Evolutionary conservation across 2,797 vertebrate genomes (phyloP).

Genomic region (Pristis pectinata): DNA sequence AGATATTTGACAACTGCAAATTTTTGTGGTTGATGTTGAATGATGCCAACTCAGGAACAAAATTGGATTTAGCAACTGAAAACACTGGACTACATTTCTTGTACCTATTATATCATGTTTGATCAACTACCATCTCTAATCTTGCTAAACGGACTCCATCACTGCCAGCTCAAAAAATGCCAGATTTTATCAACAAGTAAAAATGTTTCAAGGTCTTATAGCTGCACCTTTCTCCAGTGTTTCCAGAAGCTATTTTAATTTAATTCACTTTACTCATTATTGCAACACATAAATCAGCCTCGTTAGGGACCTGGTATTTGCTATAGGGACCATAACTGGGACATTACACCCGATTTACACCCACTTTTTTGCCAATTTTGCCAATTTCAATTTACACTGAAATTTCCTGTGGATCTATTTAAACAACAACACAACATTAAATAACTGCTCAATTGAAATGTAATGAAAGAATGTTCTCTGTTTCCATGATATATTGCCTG

Average conservation of each 20-base stretch:
- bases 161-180: not conserved
- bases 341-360: constrained; percentile 9
- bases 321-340: not conserved
- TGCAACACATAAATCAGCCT: constrained; percentile 5
- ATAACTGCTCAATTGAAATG: not conserved
- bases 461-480: not conserved
- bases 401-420: constrained; percentile 18
- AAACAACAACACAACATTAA: not conserved
- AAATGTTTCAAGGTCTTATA: not conserved
- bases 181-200: not conserved
- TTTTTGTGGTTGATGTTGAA: not conserved
- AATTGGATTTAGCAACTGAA: not conserved
- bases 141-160: not conserved
- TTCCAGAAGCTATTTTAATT: constrained; percentile 22
- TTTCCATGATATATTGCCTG: not conserved
- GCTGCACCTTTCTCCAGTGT: not conserved
- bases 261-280: constrained; percentile 12
- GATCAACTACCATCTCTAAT: not conserved
- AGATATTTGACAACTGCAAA: no score
- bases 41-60: not conserved
- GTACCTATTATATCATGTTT: not conserved
- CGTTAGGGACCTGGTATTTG: constrained; percentile 12
- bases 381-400: constrained; percentile 13
- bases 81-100: not conserved
- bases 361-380: not conserved